phyloP scores from a whole-genome alignment of 2,797 vertebrate genomes.

The Synaphobranchus kaupii region DNA sequence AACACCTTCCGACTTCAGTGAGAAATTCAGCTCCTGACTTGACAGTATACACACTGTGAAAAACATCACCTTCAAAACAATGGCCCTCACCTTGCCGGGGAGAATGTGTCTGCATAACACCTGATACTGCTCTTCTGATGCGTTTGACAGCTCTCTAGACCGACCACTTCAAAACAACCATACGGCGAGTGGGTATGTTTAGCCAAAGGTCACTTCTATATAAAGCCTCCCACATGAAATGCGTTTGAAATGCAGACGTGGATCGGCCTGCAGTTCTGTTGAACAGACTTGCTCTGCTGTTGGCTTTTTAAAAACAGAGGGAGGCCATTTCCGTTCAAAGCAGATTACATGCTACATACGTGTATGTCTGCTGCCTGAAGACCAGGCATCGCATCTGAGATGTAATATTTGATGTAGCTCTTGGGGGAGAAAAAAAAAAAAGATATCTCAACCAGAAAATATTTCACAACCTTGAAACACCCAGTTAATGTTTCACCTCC shows the following conservation, averaged over 20 bases:
- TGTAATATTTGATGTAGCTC: conserved; percentile 22
- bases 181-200: conserved; percentile 50
- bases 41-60: background rate
- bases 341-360: background rate
- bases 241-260: conserved; percentile 61
- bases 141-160: conserved; percentile 24
- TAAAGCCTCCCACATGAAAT: conserved; percentile 63
- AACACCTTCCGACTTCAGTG: background rate
- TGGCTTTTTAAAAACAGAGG: conserved; percentile 42
- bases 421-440: background rate
- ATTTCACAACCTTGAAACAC: background rate
- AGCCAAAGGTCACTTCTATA: conserved; percentile 70
- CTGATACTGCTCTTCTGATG: conserved; percentile 18
- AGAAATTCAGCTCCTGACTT: conserved; percentile 2
- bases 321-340: conserved; percentile 55
- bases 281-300: background rate
- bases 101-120: conserved; percentile 26
- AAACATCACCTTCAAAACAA: background rate
- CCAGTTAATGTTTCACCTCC: background rate
- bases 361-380: background rate
- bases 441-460: conserved; percentile 1
- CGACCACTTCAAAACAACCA: conserved; percentile 42
- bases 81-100: background rate
- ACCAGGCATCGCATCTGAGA: background rate
- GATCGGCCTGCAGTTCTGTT: conserved; percentile 14